A percentile compares a stretch with the other conserved stretches of the same genome.
Evolutionary conservation across 2,113 vertebrate species (phyloP).

Genomic region (Rallus limicola): DNA sequence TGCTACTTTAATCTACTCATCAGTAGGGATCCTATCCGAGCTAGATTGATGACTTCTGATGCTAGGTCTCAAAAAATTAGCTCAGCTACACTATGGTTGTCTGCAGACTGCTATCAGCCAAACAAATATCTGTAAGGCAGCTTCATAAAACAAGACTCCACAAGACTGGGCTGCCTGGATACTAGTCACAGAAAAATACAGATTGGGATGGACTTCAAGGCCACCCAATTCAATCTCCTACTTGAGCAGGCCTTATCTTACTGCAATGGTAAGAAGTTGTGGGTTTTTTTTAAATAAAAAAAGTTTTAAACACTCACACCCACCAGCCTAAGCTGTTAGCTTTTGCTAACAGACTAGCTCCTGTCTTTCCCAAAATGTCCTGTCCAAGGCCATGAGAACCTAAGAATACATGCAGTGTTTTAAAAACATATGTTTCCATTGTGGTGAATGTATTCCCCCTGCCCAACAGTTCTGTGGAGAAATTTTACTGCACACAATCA

Average conservation of each 20-base stretch:
- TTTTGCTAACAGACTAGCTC: background rate
- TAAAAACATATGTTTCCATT: background rate
- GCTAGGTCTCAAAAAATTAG: background rate
- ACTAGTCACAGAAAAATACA: background rate
- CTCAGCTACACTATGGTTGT: background rate
- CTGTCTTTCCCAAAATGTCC: rapidly evolving
- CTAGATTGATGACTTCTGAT: background rate
- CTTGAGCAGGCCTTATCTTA: background rate
- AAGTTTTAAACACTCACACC: background rate
- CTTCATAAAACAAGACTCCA: background rate
- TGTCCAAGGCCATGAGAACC: background rate
- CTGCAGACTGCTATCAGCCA: background rate
- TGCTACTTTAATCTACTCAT: background rate
- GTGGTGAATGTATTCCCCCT: background rate
- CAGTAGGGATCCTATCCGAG: background rate
- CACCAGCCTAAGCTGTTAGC: background rate
- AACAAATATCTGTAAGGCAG: background rate
- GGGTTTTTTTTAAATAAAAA: background rate
- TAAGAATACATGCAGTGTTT: background rate
- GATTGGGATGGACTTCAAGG: background rate
- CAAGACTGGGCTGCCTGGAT: background rate
- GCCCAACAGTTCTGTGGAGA: background rate
- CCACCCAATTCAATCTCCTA: background rate
- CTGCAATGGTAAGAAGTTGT: background rate
- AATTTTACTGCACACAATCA: background rate